phyloP scores from a whole-genome alignment of 2,797 vertebrate species.

The Pangasius krempfi region DNA sequence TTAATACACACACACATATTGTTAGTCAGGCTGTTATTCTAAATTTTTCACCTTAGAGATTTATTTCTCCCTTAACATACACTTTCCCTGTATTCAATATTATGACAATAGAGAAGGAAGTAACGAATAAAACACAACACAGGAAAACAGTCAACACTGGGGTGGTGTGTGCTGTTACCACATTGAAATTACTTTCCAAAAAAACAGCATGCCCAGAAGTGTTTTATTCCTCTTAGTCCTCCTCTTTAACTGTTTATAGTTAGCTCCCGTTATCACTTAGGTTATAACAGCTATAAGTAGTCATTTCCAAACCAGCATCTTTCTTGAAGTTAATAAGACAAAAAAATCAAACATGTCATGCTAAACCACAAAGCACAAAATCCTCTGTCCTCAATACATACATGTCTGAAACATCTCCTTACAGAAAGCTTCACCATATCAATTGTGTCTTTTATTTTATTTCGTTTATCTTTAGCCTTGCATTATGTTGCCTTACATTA shows the following conservation, averaged over 20 bases:
- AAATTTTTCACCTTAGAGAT: not conserved
- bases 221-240: not conserved
- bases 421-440: not conserved
- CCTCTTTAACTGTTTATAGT: no score
- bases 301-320: not conserved
- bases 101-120: not conserved
- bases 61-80: not conserved
- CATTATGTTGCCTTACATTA: not conserved
- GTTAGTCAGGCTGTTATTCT: not conserved
- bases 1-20: slow-evolving; percentile 7
- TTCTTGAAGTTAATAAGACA: not conserved
- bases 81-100: not conserved
- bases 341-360: not conserved
- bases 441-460: not conserved
- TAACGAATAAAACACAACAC: not conserved
- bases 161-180: not conserved
- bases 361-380: not conserved
- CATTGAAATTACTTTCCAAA: not conserved
- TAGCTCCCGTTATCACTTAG: not conserved
- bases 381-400: not conserved
- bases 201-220: no score
- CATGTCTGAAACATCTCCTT: not conserved
- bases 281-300: not conserved
- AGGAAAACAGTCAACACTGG: not conserved
- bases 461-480: not conserved